Conservation (phyloP, 1,140 invertebrate genomes). For the Calephelis virginiensis region DNA sequence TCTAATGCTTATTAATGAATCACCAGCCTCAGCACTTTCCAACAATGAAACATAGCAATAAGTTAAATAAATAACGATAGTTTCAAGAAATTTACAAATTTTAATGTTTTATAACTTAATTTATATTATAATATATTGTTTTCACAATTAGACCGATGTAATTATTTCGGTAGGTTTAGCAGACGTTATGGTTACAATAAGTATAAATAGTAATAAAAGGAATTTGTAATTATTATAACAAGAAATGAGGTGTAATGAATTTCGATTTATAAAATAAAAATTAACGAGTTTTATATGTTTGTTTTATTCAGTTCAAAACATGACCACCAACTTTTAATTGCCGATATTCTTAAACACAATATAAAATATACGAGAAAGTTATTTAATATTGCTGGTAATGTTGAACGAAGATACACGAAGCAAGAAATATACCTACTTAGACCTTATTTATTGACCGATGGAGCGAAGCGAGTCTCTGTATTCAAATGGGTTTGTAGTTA, state of each 20-base stretch:
- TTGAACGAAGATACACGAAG: too few species aligned
- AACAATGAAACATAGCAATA: conserved; percentile 47
- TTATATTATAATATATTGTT: conserved; percentile 50
- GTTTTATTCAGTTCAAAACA: conserved; percentile 37
- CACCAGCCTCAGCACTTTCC: conserved; percentile 22
- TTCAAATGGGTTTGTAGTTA: too few species aligned
- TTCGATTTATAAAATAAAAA: conserved; percentile 78
- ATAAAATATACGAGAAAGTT: too few species aligned
- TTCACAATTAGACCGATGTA: conserved; percentile 61
- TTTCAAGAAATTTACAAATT: conserved; percentile 42
- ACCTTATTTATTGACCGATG: too few species aligned
- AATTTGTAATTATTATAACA: conserved; percentile 76
- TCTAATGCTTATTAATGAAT: background rate
- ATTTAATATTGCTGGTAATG: too few species aligned
- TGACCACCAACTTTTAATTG: too few species aligned
- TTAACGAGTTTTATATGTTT: conserved; percentile 70
- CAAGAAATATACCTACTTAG: too few species aligned
- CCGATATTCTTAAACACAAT: too few species aligned
- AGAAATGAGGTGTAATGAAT: conserved; percentile 72
- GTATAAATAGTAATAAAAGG: conserved; percentile 71
- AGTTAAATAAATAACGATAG: conserved; percentile 38
- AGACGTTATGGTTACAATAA: conserved; percentile 62
- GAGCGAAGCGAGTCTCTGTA: too few species aligned
- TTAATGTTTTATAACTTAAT: conserved; percentile 61
- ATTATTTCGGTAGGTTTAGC: conserved; percentile 67